Evolutionary conservation across 2,888 invertebrate genomes (phyloP), one percentile per base, ranked within the genome.

Genomic region (Cylindroiulus punctatus): DNA sequence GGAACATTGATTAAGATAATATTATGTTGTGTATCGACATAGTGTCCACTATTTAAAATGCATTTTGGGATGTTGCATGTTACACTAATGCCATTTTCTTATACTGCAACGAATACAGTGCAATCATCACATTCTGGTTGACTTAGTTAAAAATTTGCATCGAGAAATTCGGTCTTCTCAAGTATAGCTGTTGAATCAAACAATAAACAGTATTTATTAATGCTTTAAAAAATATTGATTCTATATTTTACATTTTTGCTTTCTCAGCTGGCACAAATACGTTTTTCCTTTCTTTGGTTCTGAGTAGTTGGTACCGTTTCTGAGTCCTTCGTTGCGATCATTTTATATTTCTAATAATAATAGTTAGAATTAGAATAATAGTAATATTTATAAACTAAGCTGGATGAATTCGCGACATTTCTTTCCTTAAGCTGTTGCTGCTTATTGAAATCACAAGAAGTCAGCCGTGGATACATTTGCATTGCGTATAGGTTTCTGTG

Each of bases 381-480:
- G n/a, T n/a, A n/a, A n/a, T 76, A 30, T 30, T 17, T 2, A 14
- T 76, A 76, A 76, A 76, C 76, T 76, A 76, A 36, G 76, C 76
- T 30, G 30, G 12, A 10, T 65, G 22, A 65, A 65, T 65, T 26
- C 65, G 65, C 22, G 26, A 65, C 76, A 76, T 76, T 76, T 17
- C 2, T 76, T 30, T 17, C 17, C 30, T 76, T 76, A 76, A 76
- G 76, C 26, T 76, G 76, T 76, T 76, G 76, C 76, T 30, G 76
- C 76, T 30, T 76, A 76, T 76, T 76, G 76, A 76, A 76, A 76
- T 76, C 76, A 30, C 76, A 76, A 76, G 30, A 26, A 76, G 76
- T 30, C 76, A 76, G 76, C 14, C 76, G 30, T 26, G 26, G 76
- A 76, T 30, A 30, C 26, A 76, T 76, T 76, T 76, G 76, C 30